Evolutionary conservation across 1,140 invertebrate species (phyloP), one percentile per base, ranked within the genome.

Genomic region (Dryas iulia): DNA sequence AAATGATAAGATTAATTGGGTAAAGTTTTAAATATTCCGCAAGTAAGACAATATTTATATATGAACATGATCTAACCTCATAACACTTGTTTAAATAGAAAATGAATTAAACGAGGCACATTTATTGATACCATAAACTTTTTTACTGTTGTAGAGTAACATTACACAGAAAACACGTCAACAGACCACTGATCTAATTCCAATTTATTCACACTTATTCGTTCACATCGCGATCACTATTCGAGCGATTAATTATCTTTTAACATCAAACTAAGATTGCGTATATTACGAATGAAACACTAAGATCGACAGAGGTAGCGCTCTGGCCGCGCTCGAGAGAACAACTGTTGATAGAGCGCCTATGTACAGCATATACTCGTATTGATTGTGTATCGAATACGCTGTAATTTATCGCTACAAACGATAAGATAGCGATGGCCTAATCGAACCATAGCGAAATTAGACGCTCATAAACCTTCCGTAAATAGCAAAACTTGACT

Each of bases 381-480:
- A 87, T 90, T 79, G 87, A 89, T 87, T 83, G 79, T 86, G 73
- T 81, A 87, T 89, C 87, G 85, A 83, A 82, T 76, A 72, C 76
- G 72, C 56, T 68, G 74, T 79, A 88, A 89, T 88, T 87, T 88
- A 90, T 90, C 87, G 82, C 69, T 56, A 78, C 61, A 25, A 30
- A 66, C 78, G 87, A 90, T 90, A 90, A 90, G 85, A 90, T 90
- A 87, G 70, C 65, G 52, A 68, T 31, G 61, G 65, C 39, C 70
- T 64, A 71, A 72, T 69, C 63, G 58, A 78, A 73, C 72, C 69
- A 68, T 77, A 60, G 74, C 67, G 68, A 68, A 67, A 79, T 78
- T 74, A 71, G 10, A 70, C 25, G 53, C 53, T 33, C 26, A 56
- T 56, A 39, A 58, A 64, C 31, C 59, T 30, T 54, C 11, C 11